phyloP scores from a whole-genome alignment of 1,140 invertebrate species.

The Sycobia sp. region DNA sequence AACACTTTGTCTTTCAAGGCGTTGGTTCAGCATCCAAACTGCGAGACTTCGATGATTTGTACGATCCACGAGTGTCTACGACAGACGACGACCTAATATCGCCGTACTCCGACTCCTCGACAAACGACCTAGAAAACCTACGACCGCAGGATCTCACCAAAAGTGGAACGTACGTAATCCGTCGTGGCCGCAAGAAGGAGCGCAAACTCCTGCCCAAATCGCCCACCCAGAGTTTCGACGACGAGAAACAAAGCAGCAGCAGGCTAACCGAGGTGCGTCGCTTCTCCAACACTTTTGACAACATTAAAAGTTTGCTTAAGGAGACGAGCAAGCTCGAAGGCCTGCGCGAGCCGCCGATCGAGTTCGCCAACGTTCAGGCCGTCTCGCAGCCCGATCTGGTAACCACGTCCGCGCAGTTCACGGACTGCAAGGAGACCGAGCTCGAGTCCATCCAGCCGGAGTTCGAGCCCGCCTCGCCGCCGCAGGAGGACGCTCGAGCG shows the following conservation, averaged over 20 bases:
- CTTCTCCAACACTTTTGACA: constrained; percentile 79
- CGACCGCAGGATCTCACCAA: constrained; percentile 65
- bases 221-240: constrained; percentile 57
- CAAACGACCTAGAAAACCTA: constrained; percentile 59
- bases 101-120: constrained; percentile 70
- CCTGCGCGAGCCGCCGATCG: constrained; percentile 61
- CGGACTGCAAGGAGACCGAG: constrained; percentile 56
- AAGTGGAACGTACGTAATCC: constrained; percentile 75
- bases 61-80: constrained; percentile 66
- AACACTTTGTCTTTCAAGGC: constrained; percentile 62
- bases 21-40: constrained; percentile 66
- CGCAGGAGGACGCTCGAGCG: constrained; percentile 49
- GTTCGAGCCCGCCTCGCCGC: constrained; percentile 45
- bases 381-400: constrained; percentile 67
- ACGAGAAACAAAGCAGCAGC: constrained; percentile 60
- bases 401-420: constrained; percentile 60
- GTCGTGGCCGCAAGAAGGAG: constrained; percentile 68
- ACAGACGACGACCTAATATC: constrained; percentile 71
- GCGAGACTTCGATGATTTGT: constrained; percentile 70
- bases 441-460: constrained; percentile 35
- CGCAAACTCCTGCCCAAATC: constrained; percentile 61
- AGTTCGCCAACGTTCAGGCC: constrained; percentile 54
- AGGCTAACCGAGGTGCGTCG: constrained; percentile 69
- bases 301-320: constrained; percentile 75
- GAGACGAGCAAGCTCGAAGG: constrained; percentile 60